A percentile compares a stretch with the other conserved stretches of the same genome.
Evolutionary conservation across 1,140 invertebrate species (phyloP).

Genomic region (Battus philenor): DNA sequence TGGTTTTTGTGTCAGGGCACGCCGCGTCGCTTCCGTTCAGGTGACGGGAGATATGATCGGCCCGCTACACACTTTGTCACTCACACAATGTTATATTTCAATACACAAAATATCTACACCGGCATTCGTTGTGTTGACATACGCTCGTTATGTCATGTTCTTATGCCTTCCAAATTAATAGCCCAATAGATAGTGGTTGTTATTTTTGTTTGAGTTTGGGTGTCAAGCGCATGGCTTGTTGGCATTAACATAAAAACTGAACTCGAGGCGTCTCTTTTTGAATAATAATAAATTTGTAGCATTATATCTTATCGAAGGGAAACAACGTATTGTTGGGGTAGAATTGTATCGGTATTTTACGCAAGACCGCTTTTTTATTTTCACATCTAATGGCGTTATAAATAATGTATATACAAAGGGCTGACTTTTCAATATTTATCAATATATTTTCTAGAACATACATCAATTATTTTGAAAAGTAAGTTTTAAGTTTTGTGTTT

Average conservation of each 20-base stretch:
- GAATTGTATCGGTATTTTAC: slow-evolving; percentile 8
- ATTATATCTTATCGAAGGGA: slow-evolving; percentile 33
- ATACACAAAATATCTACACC: slow-evolving; percentile 30
- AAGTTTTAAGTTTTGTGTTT: too few relatives aligned
- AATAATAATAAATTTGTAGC: slow-evolving; percentile 32
- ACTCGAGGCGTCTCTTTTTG: slow-evolving; percentile 21
- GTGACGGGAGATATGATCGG: slow-evolving; percentile 60
- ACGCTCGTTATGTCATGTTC: slow-evolving; percentile 27
- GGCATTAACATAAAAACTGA: slow-evolving; percentile 47
- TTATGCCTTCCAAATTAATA: slow-evolving; percentile 46
- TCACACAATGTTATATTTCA: slow-evolving; percentile 34
- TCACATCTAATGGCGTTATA: too few relatives aligned
- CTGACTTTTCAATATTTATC: too few relatives aligned
- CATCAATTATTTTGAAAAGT: too few relatives aligned
- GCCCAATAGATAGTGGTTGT: slow-evolving; percentile 34
- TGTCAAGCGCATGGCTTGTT: slow-evolving; percentile 37
- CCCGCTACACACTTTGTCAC: slow-evolving; percentile 46
- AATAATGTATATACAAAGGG: too few relatives aligned
- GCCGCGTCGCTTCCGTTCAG: slow-evolving; percentile 57
- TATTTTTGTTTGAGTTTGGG: slow-evolving; percentile 33
- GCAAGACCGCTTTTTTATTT: too few relatives aligned
- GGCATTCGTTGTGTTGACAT: slow-evolving; percentile 18
- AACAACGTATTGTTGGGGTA: slow-evolving; percentile 15
- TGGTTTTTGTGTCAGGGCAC: slow-evolving; percentile 56
- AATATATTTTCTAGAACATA: too few relatives aligned